phyloP scores from a whole-genome alignment of 2,888 invertebrate genomes.

The Linnaemya tessellans region DNA sequence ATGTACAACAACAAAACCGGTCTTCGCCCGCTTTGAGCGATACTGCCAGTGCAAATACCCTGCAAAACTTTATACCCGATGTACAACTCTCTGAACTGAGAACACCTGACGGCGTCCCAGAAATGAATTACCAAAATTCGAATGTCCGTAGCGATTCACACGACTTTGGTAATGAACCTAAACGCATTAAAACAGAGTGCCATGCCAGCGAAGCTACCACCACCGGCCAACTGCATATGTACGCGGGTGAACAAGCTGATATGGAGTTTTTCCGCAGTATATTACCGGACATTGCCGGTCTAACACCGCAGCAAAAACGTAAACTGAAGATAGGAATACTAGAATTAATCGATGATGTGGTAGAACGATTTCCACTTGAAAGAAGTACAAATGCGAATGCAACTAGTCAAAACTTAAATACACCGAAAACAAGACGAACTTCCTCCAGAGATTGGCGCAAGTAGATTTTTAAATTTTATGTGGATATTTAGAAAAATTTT shows the following conservation, averaged over 20 bases:
- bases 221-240: constrained; percentile 73
- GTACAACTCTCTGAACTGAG: constrained; percentile 78
- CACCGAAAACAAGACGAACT: constrained; percentile 69
- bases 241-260: constrained; percentile 78
- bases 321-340: constrained; percentile 85
- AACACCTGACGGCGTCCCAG: constrained; percentile 71
- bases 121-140: constrained; percentile 70
- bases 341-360: constrained; percentile 84
- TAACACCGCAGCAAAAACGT: constrained; percentile 84
- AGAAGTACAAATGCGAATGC: constrained; percentile 65
- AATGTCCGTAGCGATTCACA: constrained; percentile 64
- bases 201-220: constrained; percentile 75
- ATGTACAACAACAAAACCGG: constrained; percentile 64
- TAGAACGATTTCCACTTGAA: constrained; percentile 79
- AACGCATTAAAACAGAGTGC: constrained; percentile 81
- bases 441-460: constrained; percentile 78
- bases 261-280: constrained; percentile 85
- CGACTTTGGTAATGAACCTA: constrained; percentile 74
- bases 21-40: constrained; percentile 79
- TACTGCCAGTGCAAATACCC: constrained; percentile 80
- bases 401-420: constrained; percentile 69
- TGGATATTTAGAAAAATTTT: constrained; percentile 38
- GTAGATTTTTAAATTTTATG: constrained; percentile 61
- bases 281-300: constrained; percentile 84
- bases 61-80: constrained; percentile 81